A percentile compares a stretch with the other conserved stretches of the same genome.
phyloP scores from a whole-genome alignment of 2,797 vertebrate genomes.

The Chrysocyon brachyurus region DNA sequence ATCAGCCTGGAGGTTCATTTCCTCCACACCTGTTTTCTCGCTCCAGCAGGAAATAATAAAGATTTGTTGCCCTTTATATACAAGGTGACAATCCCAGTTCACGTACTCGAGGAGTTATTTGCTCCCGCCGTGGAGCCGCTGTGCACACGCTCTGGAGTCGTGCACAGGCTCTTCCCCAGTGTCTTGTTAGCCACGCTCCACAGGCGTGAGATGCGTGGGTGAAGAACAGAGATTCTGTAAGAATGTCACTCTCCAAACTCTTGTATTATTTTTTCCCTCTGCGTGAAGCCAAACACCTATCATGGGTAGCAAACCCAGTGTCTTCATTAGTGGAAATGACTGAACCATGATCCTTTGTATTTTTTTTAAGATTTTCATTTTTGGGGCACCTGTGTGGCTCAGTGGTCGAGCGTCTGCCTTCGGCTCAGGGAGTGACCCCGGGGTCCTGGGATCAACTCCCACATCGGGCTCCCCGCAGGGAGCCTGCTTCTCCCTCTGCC shows the following conservation, averaged over 20 bases:
- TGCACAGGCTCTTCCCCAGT: not conserved
- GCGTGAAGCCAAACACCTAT: not conserved
- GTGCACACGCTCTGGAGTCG: not conserved
- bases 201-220: not conserved
- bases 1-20: not conserved
- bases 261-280: not conserved
- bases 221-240: not conserved
- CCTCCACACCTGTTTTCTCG: not conserved
- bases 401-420: too few species aligned
- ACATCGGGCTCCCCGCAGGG: too few species aligned
- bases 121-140: not conserved
- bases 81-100: not conserved
- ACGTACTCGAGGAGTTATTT: not conserved
- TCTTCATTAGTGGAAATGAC: not conserved
- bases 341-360: not conserved
- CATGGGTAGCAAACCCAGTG: not conserved
- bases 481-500: too few species aligned
- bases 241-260: not conserved
- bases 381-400: too few species aligned
- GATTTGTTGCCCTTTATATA: not conserved
- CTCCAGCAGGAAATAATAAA: not conserved
- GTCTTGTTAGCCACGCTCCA: not conserved
- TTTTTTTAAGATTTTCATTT: not conserved
- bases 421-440: too few species aligned
- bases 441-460: too few species aligned